Evolutionary conservation across 2,888 invertebrate genomes (phyloP).

Genomic region (Stratiomys singularior): DNA sequence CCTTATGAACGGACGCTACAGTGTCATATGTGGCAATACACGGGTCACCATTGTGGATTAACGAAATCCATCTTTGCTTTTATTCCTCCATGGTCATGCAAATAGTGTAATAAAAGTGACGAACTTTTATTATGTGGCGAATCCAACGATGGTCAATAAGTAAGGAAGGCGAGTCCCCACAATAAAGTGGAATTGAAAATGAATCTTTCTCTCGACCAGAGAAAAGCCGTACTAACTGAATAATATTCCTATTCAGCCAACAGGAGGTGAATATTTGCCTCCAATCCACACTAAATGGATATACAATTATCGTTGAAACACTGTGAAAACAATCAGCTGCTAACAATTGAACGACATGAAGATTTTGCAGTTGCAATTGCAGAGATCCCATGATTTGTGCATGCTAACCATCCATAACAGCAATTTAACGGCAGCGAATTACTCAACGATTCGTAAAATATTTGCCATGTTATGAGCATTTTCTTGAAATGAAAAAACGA

Average conservation of each 20-base stretch:
- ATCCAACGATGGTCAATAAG: not conserved
- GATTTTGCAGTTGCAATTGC: not conserved
- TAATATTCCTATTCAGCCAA: not conserved
- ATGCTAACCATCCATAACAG: slow-evolving; percentile 26
- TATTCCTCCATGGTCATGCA: no score
- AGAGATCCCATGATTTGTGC: not conserved
- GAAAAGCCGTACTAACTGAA: not conserved
- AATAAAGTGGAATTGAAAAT: not conserved
- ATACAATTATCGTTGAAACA: not conserved
- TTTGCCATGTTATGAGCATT: not conserved
- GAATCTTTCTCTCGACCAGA: not conserved
- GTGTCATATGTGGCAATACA: no score
- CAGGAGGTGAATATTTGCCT: not conserved
- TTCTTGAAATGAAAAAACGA: not conserved
- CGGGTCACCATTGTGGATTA: no score
- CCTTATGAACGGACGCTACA: no score
- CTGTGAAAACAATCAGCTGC: not conserved
- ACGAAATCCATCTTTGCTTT: no score
- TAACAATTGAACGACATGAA: not conserved
- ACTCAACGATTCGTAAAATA: slow-evolving; percentile 21
- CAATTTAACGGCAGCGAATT: slow-evolving; percentile 36
- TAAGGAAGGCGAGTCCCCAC: not conserved
- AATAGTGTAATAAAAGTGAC: no score
- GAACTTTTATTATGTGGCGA: not conserved
- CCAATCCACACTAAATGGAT: not conserved